A percentile compares a stretch with the other conserved stretches of the same genome.
phyloP scores from a whole-genome alignment of 2,113 vertebrate species.

The Callopanchax toddi region DNA sequence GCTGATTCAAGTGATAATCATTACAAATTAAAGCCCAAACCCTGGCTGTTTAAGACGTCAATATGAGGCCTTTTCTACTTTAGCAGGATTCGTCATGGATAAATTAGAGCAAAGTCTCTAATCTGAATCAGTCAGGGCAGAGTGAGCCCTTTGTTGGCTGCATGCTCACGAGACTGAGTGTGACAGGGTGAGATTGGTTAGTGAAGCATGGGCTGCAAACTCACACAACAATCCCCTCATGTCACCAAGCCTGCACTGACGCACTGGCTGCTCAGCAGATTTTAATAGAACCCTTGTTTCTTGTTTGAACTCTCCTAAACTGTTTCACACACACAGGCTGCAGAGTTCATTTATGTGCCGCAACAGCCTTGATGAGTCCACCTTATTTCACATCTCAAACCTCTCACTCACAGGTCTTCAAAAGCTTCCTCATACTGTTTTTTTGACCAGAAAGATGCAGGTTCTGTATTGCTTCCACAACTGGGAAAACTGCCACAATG shows the following conservation, averaged over 20 bases:
- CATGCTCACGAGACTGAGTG: conserved; percentile 36
- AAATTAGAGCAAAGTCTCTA: conserved; percentile 48
- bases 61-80: conserved; percentile 6
- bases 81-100: too few relatives aligned
- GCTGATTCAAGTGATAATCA: conserved; percentile 9
- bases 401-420: background rate
- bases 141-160: conserved; percentile 57
- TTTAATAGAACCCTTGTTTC: conserved; percentile 1
- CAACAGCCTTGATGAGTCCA: too few relatives aligned
- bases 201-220: too few relatives aligned
- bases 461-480: conserved; percentile 33
- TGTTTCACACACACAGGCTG: conserved; percentile 37
- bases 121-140: conserved; percentile 47
- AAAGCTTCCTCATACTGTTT: conserved; percentile 6
- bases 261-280: conserved; percentile 46
- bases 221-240: conserved; percentile 44
- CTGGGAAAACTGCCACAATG: conserved; percentile 28
- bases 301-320: conserved; percentile 15
- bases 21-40: conserved; percentile 34
- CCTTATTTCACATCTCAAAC: background rate
- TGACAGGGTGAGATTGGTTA: conserved; percentile 35
- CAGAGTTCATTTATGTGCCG: too few relatives aligned
- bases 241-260: conserved; percentile 42
- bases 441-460: conserved; percentile 28
- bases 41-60: conserved; percentile 36